Evolutionary conservation across 1,140 invertebrate species (phyloP).

Genomic region (Bombus turneri): DNA sequence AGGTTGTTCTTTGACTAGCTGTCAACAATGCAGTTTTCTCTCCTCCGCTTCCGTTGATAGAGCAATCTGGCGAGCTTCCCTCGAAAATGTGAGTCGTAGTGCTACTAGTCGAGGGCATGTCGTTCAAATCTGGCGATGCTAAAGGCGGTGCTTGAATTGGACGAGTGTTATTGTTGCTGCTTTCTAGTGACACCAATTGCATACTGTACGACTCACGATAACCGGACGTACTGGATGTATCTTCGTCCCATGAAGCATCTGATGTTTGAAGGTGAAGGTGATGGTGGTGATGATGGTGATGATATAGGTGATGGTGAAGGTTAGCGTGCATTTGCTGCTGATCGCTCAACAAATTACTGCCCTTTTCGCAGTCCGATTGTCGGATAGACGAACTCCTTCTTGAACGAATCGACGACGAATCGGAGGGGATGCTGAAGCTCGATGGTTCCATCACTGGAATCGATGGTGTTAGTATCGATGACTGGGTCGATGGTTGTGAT

Average conservation of each 20-base stretch:
- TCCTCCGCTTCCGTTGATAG: constrained; percentile 84
- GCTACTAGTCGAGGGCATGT: constrained; percentile 84
- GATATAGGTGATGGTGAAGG: constrained; percentile 55
- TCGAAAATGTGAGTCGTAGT: constrained; percentile 85
- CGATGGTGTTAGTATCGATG: constrained; percentile 70
- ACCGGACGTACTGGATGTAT: constrained; percentile 91
- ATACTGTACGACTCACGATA: constrained; percentile 87
- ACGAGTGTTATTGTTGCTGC: constrained; percentile 77
- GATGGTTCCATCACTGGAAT: constrained; percentile 68
- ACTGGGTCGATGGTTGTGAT: constrained; percentile 34
- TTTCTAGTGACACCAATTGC: constrained; percentile 82
- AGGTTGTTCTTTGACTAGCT: constrained; percentile 82
- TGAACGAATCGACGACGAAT: constrained; percentile 70
- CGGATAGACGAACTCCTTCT: constrained; percentile 63
- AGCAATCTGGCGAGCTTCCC: constrained; percentile 85
- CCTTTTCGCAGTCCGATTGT: constrained; percentile 66
- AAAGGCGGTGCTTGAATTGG: constrained; percentile 83
- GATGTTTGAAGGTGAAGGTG: constrained; percentile 69
- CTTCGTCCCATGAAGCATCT: constrained; percentile 89
- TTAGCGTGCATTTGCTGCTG: constrained; percentile 58
- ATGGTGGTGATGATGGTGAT: constrained; percentile 68
- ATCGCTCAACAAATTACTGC: constrained; percentile 42
- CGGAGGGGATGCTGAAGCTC: constrained; percentile 71
- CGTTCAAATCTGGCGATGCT: constrained; percentile 84
- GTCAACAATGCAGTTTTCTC: constrained; percentile 84